These are phyloP conservation scores for Zygogramma bicolorata DNA, from an alignment of 2,888 invertebrate genomes.

Conservation along the genomic window DNA sequence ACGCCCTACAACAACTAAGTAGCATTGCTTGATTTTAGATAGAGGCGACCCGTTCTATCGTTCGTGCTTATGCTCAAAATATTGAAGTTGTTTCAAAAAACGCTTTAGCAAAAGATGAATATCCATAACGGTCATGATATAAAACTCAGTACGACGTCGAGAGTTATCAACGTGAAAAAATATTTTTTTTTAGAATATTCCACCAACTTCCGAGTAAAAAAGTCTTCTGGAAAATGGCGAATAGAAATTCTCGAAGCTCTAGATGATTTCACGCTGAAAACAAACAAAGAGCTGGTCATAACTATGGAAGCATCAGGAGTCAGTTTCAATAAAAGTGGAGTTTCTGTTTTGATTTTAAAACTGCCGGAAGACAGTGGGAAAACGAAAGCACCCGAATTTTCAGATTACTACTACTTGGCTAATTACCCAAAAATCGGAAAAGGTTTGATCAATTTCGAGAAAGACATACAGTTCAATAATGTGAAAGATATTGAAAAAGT, in stretches of 20 bases:
- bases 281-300: not conserved
- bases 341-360: not conserved
- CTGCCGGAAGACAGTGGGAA: not conserved
- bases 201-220: not conserved
- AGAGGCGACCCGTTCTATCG: not conserved
- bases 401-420: conserved; percentile 40
- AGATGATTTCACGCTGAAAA: not conserved
- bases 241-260: not conserved
- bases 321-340: not conserved
- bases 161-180: not conserved
- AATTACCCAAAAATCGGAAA: conserved; percentile 37
- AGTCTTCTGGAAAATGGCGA: not conserved
- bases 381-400: conserved; percentile 39
- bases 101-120: not conserved
- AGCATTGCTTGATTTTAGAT: not conserved
- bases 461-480: conserved; percentile 44
- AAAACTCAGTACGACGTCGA: not conserved
- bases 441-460: conserved; percentile 27
- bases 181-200: not conserved
- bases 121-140: not conserved
- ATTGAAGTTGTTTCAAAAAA: not conserved
- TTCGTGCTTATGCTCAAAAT: not conserved
- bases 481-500: conserved; percentile 34
- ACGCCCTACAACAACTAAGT: no score
- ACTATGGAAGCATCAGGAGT: not conserved